Base-by-base conservation (phyloP, 64 coral and sea anemone genomes). In the Stichodactyla helianthus region DNA sequence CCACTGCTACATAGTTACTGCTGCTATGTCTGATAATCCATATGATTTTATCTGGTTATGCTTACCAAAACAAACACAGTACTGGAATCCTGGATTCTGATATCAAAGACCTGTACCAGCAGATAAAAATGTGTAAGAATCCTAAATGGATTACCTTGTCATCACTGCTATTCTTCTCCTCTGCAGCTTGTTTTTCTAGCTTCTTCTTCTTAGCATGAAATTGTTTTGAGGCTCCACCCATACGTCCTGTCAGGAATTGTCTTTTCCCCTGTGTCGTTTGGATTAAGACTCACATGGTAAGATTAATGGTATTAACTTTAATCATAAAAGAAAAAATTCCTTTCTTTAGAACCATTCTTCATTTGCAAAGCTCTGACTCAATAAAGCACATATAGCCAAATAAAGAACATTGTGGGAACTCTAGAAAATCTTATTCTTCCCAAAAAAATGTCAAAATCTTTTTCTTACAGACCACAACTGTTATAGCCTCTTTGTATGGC, bases 231-330 rank as follows among this genome's bases (percentile, higher is more conserved):
- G 83, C 83, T 10, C 83, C 83, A 59, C 83, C 83, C 83, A 84
- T 84, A 15, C 83, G 52, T 35, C 83, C 83, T 44, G 55, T 59
- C 83, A 84, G 6, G 14, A 84, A 20, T 25, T 12, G 13, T 84
- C 55, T 84, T 54, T 59, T 84, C 53, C 83, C 83, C 83, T 84
- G 83, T 84, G 83, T 84, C 53, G 27, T 55, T 84, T 62, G 83
- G 83, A 84, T 58, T 63, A 60, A 84, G 54, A 84, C 83, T 84
- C 53, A 57, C 83, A 57, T 13, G 23, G 31, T 84, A 61, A 84
- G 83, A 60, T 59, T 84, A 12, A 74, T 10, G 68, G 6, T 25
- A 7, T 9, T 60, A 58, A 35, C 61, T 84, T 84, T 62, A 44
- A 84, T 13, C 68, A 74, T 84, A 84, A 60, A 35, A 26, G 44